phyloP scores from a whole-genome alignment of 92 coral and sea anemone genomes.

The Muricea muricata region DNA sequence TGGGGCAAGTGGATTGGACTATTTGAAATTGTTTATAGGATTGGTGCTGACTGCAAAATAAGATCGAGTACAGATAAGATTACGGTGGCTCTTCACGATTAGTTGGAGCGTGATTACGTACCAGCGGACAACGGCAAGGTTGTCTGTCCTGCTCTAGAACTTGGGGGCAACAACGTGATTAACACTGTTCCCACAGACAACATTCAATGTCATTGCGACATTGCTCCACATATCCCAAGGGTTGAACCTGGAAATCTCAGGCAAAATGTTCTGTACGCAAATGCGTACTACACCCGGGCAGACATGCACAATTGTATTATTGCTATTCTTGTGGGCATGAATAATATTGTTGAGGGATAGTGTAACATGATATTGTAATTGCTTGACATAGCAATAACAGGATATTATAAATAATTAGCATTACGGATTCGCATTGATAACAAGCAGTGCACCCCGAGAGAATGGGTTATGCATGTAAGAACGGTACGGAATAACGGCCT shows the following conservation, averaged over 20 bases:
- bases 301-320: not conserved
- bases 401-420: too few species aligned
- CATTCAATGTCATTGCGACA: slow-evolving; percentile 38
- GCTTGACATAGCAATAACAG: too few species aligned
- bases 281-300: not conserved
- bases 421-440: too few species aligned
- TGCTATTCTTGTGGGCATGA: slow-evolving; percentile 1
- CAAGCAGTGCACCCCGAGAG: too few species aligned
- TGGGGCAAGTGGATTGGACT: slow-evolving; percentile 69
- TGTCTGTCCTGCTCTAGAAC: slow-evolving; percentile 60
- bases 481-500: too few species aligned
- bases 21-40: slow-evolving; percentile 26
- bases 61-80: slow-evolving; percentile 36
- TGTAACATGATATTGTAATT: not conserved
- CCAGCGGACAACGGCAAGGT: slow-evolving; percentile 52
- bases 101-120: slow-evolving; percentile 26
- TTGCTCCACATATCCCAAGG: slow-evolving; percentile 36
- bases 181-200: slow-evolving; percentile 33
- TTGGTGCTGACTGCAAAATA: slow-evolving; percentile 58
- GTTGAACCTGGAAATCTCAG: slow-evolving; percentile 49
- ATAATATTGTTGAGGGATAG: slow-evolving; percentile 1
- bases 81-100: not conserved
- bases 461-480: too few species aligned
- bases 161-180: slow-evolving; percentile 51
- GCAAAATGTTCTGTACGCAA: slow-evolving; percentile 57